phyloP scores from a whole-genome alignment of 2,888 invertebrate genomes.

The Papilio gigon region DNA sequence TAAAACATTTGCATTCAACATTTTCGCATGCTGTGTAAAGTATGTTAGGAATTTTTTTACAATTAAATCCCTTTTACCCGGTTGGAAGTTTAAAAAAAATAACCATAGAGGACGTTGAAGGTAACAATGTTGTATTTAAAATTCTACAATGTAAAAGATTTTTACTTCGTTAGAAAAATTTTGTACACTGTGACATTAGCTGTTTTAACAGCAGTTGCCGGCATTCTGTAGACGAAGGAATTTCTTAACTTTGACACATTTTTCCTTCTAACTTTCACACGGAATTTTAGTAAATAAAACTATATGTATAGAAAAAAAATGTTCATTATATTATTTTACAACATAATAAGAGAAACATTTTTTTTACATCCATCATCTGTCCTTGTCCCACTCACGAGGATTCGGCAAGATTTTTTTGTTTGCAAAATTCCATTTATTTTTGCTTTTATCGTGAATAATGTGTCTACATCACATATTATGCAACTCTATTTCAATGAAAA shows the following conservation, averaged over 20 bases:
- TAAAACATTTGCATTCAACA: not conserved
- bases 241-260: constrained; percentile 22
- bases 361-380: no score
- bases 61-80: not conserved
- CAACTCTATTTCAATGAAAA: no score
- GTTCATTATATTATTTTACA: no score
- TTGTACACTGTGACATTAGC: constrained; percentile 5
- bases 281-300: constrained; percentile 21
- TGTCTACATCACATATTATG: no score
- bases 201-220: constrained; percentile 9
- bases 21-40: not conserved
- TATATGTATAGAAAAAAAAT: no score
- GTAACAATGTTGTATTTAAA: constrained; percentile 3
- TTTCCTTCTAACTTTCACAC: not conserved
- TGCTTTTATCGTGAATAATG: no score
- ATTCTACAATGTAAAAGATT: not conserved
- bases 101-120: not conserved
- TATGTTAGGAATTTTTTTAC: not conserved
- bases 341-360: no score
- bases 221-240: constrained; percentile 6
- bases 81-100: not conserved
- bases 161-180: not conserved
- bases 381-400: no score
- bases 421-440: no score
- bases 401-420: no score